Base-by-base conservation (phyloP, 1,140 invertebrate species). In the Batillaria attramentaria region DNA sequence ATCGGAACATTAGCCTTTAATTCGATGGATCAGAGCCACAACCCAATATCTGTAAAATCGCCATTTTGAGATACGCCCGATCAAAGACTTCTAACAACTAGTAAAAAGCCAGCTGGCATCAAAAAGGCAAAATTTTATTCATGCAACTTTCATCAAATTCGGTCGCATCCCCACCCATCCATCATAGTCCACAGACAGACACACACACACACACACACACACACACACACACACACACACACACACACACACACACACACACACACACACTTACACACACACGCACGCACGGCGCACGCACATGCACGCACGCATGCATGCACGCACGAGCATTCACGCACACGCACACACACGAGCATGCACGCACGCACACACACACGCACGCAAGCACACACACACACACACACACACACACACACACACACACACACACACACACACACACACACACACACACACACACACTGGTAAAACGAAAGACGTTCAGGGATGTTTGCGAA, bases 161-260 rank as follows among this genome's bases (percentile, higher is more conserved):
- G n/a, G n/a, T n/a, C n/a, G n/a, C n/a, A n/a, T n/a, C n/a, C n/a
- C n/a, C n/a, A n/a, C n/a, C n/a, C n/a, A n/a, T n/a, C n/a, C n/a
- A n/a, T n/a, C n/a, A n/a, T n/a, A n/a, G n/a, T n/a, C n/a, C n/a
- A n/a, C 20, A 20, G 54, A 6, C 54, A 60, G 54, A 60, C 54
- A 60, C 20, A 60, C 54, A 60, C 5, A 60, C 54, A 60, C 5
- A 60, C 54, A 60, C 5, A 60, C 20, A 60, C 5, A 60, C 54
- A 60, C 5, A 60, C 54, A 60, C 54, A 60, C 5, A 60, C 54
- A 60, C 54, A 60, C 5, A 60, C 5, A 60, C 54, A 60, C 54
- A 60, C 54, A 60, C 54, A 60, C 54, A 60, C 54, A 60, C 54
- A 60, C 54, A 60, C 54, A 60, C 54, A 60, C 54, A 60, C 54